Evolutionary conservation across 2,888 invertebrate genomes (phyloP).

Genomic region (Graphium colonna): DNA sequence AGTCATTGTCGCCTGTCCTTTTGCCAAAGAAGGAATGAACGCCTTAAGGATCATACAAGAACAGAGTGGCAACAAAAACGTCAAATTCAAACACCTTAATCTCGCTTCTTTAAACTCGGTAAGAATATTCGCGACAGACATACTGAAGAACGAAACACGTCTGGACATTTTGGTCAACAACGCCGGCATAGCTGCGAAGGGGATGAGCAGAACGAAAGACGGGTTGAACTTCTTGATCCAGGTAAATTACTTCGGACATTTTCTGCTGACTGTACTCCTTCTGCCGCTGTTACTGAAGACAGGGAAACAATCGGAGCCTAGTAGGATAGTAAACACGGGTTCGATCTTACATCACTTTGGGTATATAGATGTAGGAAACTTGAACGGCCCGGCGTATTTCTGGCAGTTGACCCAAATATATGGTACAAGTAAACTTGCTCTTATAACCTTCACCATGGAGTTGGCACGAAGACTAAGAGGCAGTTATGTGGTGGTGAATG

Average conservation of each 20-base stretch:
- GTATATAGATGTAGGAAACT: conserved; percentile 83
- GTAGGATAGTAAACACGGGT: conserved; percentile 55
- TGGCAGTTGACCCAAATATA: conserved; percentile 67
- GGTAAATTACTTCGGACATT: conserved; percentile 65
- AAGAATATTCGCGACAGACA: conserved; percentile 78
- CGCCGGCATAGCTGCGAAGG: conserved; percentile 66
- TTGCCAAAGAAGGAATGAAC: conserved; percentile 44
- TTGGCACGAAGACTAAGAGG: conserved; percentile 47
- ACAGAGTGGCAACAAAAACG: conserved; percentile 41
- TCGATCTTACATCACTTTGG: conserved; percentile 84
- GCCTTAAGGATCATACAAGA: conserved; percentile 42
- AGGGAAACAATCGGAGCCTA: conserved; percentile 44
- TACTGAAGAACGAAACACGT: conserved; percentile 65
- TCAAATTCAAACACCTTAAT: conserved; percentile 62
- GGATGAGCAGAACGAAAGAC: conserved; percentile 75
- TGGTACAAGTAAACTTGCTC: conserved; percentile 64
- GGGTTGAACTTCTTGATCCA: conserved; percentile 82
- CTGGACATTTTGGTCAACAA: conserved; percentile 69
- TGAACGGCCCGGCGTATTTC: conserved; percentile 83
- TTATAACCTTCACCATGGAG: conserved; percentile 73
- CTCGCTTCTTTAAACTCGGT: conserved; percentile 75
- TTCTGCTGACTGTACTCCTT: conserved; percentile 54
- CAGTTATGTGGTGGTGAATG: conserved; percentile 86
- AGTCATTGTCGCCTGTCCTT: conserved; percentile 78
- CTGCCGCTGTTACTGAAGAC: conserved; percentile 45